Evolutionary conservation across 2,888 invertebrate species (phyloP).

Genomic region (Chloroclystis v-ata): DNA sequence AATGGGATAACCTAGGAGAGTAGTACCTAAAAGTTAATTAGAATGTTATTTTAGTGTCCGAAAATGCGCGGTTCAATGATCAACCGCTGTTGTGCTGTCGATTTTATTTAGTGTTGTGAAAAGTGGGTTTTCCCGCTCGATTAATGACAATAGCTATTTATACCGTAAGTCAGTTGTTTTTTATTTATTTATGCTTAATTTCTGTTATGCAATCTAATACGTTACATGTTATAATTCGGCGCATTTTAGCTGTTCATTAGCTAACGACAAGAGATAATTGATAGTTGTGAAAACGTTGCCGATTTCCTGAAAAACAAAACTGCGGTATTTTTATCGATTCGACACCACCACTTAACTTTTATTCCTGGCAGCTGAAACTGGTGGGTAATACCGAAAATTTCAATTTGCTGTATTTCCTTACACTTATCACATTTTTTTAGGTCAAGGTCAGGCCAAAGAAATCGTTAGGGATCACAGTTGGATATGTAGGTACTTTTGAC

Average conservation of each 20-base stretch:
- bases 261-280: background rate
- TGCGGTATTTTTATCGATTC: conserved; percentile 79
- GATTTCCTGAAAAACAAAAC: conserved; percentile 66
- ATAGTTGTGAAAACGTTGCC: conserved; percentile 11
- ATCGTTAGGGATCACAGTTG: conserved; percentile 12
- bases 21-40: conserved; percentile 41
- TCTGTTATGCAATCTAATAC: conserved; percentile 21
- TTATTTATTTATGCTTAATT: conserved; percentile 28
- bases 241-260: background rate
- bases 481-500: conserved; percentile 15
- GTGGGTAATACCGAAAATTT: conserved; percentile 41
- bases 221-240: background rate
- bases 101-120: conserved; percentile 69
- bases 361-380: conserved; percentile 54
- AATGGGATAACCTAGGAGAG: conserved; percentile 64
- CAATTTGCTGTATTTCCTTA: conserved; percentile 17
- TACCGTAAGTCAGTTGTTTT: conserved; percentile 52
- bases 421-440: conserved; percentile 11
- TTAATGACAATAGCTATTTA: conserved; percentile 57
- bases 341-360: conserved; percentile 58
- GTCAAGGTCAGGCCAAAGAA: conserved; percentile 27
- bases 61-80: conserved; percentile 62
- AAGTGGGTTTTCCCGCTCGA: conserved; percentile 48
- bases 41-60: conserved; percentile 54
- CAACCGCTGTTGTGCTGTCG: conserved; percentile 54